Base-by-base conservation (phyloP, 2,888 invertebrate genomes). In the Dolomedes plantarius region DNA sequence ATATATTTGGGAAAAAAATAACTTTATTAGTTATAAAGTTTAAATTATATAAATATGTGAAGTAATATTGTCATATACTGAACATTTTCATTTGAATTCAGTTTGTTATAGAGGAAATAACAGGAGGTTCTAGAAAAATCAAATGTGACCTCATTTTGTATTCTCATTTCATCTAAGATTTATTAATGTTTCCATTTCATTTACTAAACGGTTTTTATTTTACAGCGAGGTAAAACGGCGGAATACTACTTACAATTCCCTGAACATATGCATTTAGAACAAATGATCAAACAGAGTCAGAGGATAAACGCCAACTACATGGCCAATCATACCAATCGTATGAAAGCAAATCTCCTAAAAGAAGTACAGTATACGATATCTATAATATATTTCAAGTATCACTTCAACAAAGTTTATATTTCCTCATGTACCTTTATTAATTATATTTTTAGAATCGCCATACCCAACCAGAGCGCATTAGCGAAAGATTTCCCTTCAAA, bases 181-280 rank as follows among this genome's bases (percentile, higher is more conserved):
- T n/a, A n/a, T n/a, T n/a, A n/a, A n/a, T n/a, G n/a, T n/a, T n/a
- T n/a, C n/a, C n/a, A n/a, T n/a, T n/a, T n/a, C n/a, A n/a, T n/a
- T n/a, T n/a, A n/a, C n/a, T n/a, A n/a, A n/a, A 9, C 36, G 36
- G 13, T 65, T 65, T n/a, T 31, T 64, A 67, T 11, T 2, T 88
- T 88, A 32, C 83, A 91, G 91, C 90, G 91, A 87, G 91, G 91
- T 5, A 90, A 91, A 71, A 90, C 91, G 0, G 90, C 92, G 9
- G 91, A 92, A 83, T 91, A 91, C 88, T 91, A 92, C 83, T 88
- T 91, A 62, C 90, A 90, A 32, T 89, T 89, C 76, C 89, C 91
- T 7, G 91, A 91, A 28, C 90, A 91, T 83, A 90, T 92, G 80
- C 91, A 91, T 32, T 32, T 89, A 36, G 87, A 88, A 28, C 87